These are phyloP conservation scores for Bungarus multicinctus DNA, from an alignment of 2,113 vertebrate species.

Conservation along the genomic window DNA sequence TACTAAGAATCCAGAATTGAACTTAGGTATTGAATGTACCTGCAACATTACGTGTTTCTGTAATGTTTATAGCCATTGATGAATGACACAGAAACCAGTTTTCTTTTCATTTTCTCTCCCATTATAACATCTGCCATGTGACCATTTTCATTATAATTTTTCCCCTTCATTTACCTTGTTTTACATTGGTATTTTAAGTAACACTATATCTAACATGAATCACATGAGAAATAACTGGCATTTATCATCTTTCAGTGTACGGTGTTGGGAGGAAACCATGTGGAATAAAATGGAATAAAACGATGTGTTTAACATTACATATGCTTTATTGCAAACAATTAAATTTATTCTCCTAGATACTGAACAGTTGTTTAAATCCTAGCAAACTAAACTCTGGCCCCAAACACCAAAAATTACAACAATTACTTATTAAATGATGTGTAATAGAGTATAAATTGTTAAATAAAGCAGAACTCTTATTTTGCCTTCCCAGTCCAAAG, in stretches of 20 bases:
- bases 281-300: not conserved
- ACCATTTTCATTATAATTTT: not conserved
- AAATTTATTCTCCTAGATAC: not conserved
- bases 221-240: not conserved
- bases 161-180: not conserved
- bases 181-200: not conserved
- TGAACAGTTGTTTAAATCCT: not conserved
- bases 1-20: not conserved
- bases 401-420: not conserved
- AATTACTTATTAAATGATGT: not conserved
- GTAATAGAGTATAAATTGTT: not conserved
- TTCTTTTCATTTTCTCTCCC: not conserved
- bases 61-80: not conserved
- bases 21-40: not conserved
- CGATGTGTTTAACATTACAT: not conserved
- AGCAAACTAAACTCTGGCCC: not conserved
- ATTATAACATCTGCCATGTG: not conserved
- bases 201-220: not conserved
- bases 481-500: not conserved
- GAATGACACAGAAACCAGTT: not conserved
- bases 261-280: not conserved
- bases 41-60: not conserved
- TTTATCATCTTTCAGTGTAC: too few relatives aligned
- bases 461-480: not conserved
- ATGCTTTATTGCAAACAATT: not conserved